Evolutionary conservation across 37 sponge, comb jelly and placozoan genomes (phyloP), one percentile per base, ranked within the genome.

Genomic region (Eunapius fragilis): DNA sequence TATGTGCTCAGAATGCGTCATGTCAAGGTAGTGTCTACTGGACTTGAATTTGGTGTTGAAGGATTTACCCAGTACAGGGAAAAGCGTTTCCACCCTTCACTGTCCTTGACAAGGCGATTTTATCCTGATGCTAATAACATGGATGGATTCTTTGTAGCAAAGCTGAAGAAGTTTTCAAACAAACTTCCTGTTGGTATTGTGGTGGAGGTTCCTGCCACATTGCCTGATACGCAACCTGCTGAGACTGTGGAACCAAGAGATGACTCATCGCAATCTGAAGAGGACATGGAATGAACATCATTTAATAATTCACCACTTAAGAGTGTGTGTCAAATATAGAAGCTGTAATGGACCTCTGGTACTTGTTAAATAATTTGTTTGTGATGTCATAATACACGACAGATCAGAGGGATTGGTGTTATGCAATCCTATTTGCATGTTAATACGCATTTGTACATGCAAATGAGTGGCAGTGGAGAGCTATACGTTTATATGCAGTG

Each of bases 81-180:
- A 82, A 92, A 88, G 41, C 69, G 94, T 75, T 99, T 99, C 69
- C 98, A 99, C 67, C 96, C 94, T 0, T 96, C 98, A 19, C 75
- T 99, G 58, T 82, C 80, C 2, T 86, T 87, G 47, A 92, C 94
- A 10, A 85, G 85, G 45, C 88, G 99, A 68, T 90, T 90, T 83
- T 99, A 99, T 76, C 97, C 99, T 36, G 97, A 99, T 73, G 92
- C 94, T 35, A 97, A 99, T 73, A 99, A 99, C 71, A 95, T 97
- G 96, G 99, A 99, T 48, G 99, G 99, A 9, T 99, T 99, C 85
- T 99, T 94, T 80, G 95, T 96, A 31, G 99, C 99, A 3, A 99
- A 97, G 76, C 76, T 99, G 37, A 95, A 94, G 88, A 99, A 99
- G 76, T 77, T 94, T 75, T 86, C 85, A 17, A 85, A 93, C 80